Evolutionary conservation across 2,113 vertebrate genomes (phyloP).

Genomic region (Ceyx cyanopectus): DNA sequence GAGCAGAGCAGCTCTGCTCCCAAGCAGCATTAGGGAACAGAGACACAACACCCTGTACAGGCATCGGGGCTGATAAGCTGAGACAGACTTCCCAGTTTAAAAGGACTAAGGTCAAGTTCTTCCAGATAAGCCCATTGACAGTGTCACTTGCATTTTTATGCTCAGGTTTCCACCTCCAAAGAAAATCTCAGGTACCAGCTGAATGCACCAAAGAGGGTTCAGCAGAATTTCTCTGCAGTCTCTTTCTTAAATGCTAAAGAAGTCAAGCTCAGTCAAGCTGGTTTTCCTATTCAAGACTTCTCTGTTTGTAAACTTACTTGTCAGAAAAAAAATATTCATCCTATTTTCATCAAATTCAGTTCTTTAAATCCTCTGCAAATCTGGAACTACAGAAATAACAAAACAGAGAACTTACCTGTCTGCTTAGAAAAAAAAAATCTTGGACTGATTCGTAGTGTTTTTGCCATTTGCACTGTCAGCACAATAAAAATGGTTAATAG

Average conservation of each 20-base stretch:
- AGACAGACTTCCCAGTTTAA: neutral
- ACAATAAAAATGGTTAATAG: neutral
- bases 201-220: neutral
- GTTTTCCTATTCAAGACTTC: neutral
- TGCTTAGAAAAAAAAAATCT: neutral
- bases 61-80: neutral
- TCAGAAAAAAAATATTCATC: neutral
- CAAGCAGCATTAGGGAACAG: neutral
- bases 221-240: neutral
- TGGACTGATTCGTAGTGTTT: neutral
- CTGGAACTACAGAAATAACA: neutral
- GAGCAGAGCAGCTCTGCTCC: neutral
- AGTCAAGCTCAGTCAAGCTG: neutral
- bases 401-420: rapidly evolving
- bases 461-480: neutral
- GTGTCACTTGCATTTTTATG: neutral
- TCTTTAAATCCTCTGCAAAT: neutral
- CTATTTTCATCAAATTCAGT: neutral
- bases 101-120: neutral
- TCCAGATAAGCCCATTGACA: neutral
- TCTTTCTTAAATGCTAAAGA: neutral
- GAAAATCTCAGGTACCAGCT: neutral
- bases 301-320: neutral
- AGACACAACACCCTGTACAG: neutral
- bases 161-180: neutral